Evolutionary conservation across 2,888 invertebrate genomes (phyloP), one percentile per base, ranked within the genome.

Genomic region (Noctuana brunneofusca): DNA sequence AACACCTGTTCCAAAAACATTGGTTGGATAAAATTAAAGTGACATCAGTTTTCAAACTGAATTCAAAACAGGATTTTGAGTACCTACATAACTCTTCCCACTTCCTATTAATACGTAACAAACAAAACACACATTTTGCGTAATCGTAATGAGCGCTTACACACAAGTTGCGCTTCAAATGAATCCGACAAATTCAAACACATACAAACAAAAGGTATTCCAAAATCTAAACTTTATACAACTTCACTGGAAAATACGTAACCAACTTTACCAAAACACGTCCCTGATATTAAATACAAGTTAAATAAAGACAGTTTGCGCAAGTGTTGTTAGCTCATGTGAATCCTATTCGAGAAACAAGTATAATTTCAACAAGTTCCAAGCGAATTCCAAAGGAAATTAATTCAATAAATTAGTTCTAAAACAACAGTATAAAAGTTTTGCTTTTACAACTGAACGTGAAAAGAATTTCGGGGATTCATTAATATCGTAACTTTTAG

Each of bases 281-380:
- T 87, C 77, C 73, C 78, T 76, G 72, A 87, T 87, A 88, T 89
- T 87, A 86, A 86, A 89, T 85, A 87, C 83, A 86, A 88, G 82
- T 86, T 81, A 84, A 82, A 86, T 85, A 83, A 84, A 85, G 84
- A 86, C 85, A 83, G 77, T 85, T 83, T 73, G 73, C 75, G 65
- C 74, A 74, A 84, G 83, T 78, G 80, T 80, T 85, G 81, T 82
- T 77, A 76, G 76, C 79, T 83, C 80, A 83, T 80, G 82, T 84
- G 83, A 75, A 81, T 81, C 78, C 76, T 79, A 82, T 83, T 82
- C 71, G 71, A 70, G 76, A 78, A 86, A 85, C 86, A 84, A 85
- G 83, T 80, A 82, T 76, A 83, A 84, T 83, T 86, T 75, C 74
- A 75, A 78, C 78, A 80, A 86, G 78, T 85, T 84, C 75, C 66